A percentile compares a stretch with the other conserved stretches of the same genome.
Conservation (phyloP, 2,113 vertebrate species). For the Delphinapterus leucas region DNA sequence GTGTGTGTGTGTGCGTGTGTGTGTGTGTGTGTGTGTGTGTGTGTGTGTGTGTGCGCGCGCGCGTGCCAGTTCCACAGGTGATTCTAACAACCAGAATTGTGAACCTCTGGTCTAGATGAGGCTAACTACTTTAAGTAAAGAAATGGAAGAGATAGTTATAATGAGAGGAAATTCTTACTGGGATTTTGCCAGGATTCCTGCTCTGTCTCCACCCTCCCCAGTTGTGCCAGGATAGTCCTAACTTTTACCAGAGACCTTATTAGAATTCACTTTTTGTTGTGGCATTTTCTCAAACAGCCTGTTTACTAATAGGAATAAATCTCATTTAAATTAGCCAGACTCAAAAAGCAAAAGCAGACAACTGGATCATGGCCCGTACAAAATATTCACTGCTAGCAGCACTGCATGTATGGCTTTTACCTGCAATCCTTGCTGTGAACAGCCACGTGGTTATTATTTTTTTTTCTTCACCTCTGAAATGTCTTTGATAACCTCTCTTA, state of each 20-base stretch:
- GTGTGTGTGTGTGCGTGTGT: neutral
- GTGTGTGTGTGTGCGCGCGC: neutral
- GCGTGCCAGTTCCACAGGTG: neutral
- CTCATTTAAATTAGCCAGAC: conserved; percentile 1
- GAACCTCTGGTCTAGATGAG: neutral
- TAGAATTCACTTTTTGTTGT: neutral
- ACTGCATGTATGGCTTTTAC: neutral
- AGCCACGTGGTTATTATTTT: fast-evolving
- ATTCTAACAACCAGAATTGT: neutral
- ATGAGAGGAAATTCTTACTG: neutral
- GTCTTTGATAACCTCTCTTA: neutral
- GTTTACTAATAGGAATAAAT: neutral
- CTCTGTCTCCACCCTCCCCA: neutral
- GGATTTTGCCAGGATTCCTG: neutral
- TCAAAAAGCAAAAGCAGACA: neutral
- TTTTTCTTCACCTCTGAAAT: neutral
- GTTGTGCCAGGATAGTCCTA: neutral
- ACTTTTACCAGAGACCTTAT: neutral
- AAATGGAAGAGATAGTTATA: neutral
- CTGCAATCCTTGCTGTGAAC: neutral
- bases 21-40: neutral
- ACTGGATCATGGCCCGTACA: neutral
- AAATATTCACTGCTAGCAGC: neutral
- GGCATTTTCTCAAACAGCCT: neutral
- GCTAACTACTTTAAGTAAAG: neutral